Percentiles rank a stretch among this genome's conserved stretches.
These are phyloP conservation scores for Elachura formosa DNA, from an alignment of 2,113 vertebrate species.

Conservation along the genomic window DNA sequence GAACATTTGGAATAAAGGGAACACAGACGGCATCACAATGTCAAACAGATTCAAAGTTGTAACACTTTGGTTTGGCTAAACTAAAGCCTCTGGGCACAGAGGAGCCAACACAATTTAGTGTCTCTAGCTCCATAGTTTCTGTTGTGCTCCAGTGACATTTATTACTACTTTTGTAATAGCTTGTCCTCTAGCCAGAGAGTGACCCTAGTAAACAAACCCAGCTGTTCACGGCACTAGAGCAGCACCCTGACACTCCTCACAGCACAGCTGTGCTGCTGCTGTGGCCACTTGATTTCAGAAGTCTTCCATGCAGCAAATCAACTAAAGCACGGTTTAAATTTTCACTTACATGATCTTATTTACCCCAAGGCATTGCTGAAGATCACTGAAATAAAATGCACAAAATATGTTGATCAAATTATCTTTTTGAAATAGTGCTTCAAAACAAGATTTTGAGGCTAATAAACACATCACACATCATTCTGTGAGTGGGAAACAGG, in stretches of 20 bases:
- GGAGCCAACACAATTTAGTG: background rate
- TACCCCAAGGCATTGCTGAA: background rate
- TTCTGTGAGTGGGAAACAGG: background rate
- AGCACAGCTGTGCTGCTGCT: background rate
- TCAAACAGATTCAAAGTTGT: background rate
- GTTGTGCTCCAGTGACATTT: background rate
- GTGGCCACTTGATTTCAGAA: background rate
- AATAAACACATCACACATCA: background rate
- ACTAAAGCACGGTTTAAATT: background rate
- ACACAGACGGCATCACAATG: background rate
- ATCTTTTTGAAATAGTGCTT: background rate
- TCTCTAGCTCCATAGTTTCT: background rate
- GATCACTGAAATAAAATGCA: background rate
- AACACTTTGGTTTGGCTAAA: background rate
- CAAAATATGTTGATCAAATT: background rate
- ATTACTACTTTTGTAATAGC: background rate
- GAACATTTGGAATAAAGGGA: background rate
- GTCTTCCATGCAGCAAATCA: background rate
- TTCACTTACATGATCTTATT: background rate
- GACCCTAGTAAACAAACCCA: background rate
- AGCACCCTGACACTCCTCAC: background rate
- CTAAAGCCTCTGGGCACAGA: background rate
- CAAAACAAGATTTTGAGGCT: background rate
- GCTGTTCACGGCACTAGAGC: background rate
- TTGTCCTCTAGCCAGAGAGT: background rate